Evolutionary conservation across 2,888 invertebrate genomes (phyloP), one percentile per base, ranked within the genome.

Genomic region (Pyralis farinalis): DNA sequence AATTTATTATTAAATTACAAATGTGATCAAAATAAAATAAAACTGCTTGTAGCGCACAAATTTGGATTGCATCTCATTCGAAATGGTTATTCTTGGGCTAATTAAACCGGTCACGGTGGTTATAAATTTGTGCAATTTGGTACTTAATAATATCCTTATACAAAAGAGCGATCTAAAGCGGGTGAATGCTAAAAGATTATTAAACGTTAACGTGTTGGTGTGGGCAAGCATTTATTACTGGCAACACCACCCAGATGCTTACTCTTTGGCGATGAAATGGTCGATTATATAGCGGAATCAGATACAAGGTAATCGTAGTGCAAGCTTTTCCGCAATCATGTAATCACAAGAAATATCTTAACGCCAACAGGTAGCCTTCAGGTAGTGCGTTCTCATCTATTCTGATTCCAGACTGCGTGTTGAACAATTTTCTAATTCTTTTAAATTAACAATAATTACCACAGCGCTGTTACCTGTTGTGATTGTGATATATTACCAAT

Each of bases 51-150:
- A 16, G n/a, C 16, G 4, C 16, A 4, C 3, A 16, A 16, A 16
- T 16, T 38, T 31, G 12, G 32, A 32, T 32, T 25, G 32, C 22
- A 32, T 25, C 31, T 28, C 36, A 36, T 29, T 16, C 27, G 28
- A 36, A 36, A 37, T 37, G 25, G 60, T 59, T 54, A 50, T 48
- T 54, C n/a, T n/a, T n/a, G n/a, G 58, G 58, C 63, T 67, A 67
- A 83, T 81, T 77, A 72, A 61, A 56, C 55, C 66, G 69, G 74
- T 74, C 65, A 74, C 72, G 75, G 67, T 68, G 62, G 71, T 82
- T 73, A 72, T 58, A 58, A 68, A 55, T 47, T 53, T 59, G 58
- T 65, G 55, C 62, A 63, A 71, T 63, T 63, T 70, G 55, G 77
- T 73, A 62, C 67, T 58, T 72, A 75, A 71, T 63, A 59, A 51